Percentiles rank a stretch among this genome's conserved stretches.
Conservation (phyloP, 2,797 vertebrate genomes). For the Brachyrhaphis roseni region DNA sequence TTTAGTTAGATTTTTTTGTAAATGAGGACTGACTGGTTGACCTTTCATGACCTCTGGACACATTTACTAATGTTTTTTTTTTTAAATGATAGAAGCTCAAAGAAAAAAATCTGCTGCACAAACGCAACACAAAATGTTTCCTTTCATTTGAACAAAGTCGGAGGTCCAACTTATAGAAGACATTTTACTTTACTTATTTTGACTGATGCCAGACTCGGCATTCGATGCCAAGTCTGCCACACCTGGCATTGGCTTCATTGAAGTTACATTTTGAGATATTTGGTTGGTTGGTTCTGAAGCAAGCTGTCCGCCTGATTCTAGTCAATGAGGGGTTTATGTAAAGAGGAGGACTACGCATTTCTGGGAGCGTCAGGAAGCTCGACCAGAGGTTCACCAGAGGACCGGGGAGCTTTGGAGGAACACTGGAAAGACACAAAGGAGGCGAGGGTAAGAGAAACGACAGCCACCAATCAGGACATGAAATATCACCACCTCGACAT, state of each 20-base stretch:
- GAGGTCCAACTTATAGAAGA: neutral
- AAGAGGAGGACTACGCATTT: constrained; percentile 81
- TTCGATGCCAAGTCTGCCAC: no score
- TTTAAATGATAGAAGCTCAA: no score
- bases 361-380: constrained; percentile 42
- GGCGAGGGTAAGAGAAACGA: constrained; percentile 67
- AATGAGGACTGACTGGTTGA: no score
- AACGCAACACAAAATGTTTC: no score
- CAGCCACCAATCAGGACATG: neutral
- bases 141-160: no score
- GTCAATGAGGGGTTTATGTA: constrained; percentile 80
- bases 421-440: constrained; percentile 48
- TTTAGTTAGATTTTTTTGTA: no score
- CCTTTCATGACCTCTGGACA: no score
- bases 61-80: no score
- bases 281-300: neutral
- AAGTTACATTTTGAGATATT: neutral
- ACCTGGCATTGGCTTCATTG: neutral
- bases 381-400: neutral
- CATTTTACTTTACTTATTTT: neutral
- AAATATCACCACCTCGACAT: neutral
- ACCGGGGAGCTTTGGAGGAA: constrained; percentile 19
- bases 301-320: constrained; percentile 38
- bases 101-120: no score
- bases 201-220: no score